Conservation (phyloP, 2,797 vertebrate species). For the Sebastiscus tertius region DNA sequence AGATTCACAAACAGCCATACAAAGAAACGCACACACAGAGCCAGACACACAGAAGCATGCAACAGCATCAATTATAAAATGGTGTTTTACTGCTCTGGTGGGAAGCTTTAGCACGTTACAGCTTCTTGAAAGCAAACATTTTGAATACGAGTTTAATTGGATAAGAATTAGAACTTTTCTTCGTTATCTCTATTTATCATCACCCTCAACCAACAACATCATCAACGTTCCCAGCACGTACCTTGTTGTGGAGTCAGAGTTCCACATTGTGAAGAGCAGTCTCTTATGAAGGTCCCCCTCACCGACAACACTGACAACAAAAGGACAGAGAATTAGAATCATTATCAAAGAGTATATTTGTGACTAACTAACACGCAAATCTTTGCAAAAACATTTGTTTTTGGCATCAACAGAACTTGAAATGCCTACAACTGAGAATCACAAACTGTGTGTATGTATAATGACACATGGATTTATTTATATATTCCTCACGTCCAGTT, state of each 20-base stretch:
- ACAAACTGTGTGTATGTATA: neutral
- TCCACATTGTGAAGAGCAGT: slow-evolving; percentile 89
- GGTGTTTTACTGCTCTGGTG: neutral
- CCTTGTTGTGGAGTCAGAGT: slow-evolving; percentile 82
- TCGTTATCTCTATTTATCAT: neutral
- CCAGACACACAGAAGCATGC: neutral
- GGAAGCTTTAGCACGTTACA: neutral
- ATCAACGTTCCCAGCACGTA: slow-evolving; percentile 45
- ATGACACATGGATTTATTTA: neutral
- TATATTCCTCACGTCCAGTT: neutral
- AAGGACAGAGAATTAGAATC: neutral
- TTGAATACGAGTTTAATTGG: neutral
- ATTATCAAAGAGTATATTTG: neutral
- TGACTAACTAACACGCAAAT: neutral
- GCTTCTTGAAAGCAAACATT: neutral
- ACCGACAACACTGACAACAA: slow-evolving; percentile 60
- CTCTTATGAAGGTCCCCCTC: slow-evolving; percentile 85
- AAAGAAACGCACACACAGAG: slow-evolving; percentile 12
- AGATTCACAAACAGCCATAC: slow-evolving; percentile 28
- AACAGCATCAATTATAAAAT: slow-evolving; percentile 55
- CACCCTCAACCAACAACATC: neutral
- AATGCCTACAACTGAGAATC: neutral
- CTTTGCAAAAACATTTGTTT: neutral
- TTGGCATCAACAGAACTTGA: neutral
- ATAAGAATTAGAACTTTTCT: neutral